Evolutionary conservation across 2,888 invertebrate species (phyloP), one percentile per base, ranked within the genome.

Genomic region (Hemithea aestivaria): DNA sequence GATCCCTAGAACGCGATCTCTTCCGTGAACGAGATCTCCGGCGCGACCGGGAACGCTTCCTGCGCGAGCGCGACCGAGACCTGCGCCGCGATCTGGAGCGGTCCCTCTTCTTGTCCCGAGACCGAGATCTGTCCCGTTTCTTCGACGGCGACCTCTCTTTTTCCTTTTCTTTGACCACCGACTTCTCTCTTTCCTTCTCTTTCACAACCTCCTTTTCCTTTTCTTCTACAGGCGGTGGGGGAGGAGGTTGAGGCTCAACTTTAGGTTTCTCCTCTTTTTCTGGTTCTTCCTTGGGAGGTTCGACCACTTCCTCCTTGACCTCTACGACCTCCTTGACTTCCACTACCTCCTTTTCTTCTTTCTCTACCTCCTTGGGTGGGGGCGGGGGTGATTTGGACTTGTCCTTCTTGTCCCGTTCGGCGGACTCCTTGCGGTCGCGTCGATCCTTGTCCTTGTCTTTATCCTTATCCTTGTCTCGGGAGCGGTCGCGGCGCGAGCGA

Each of bases 71-170:
- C 0, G 91, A 91, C 16, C 89, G 79, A n/a, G 90, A 90, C 10
- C 90, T 72, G 62, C 91, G 89, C 34, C 88, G 87, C 23, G 91
- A 92, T 1, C 91, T 83, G 0, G 92, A 87, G 2, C 87, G 67
- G 8, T 87, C 85, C 1, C 81, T 73, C 34, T 84, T 84, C 26
- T 70, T 78, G 6, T 87, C 88, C 35, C 77, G 74, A 3, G 87
- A 87, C n/a, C 67, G 70, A 2, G 85, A 85, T 1, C 81, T 64
- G 7, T 88, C 89, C 46, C 73, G 79, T 47, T 88, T 88, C 57
- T 75, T 83, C 1, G 75, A 20, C 0, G 80, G 74, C 6, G 84
- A 76, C 29, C 66, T 76, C 2, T 77, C 77, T 42, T 73, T 75
- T 2, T 61, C 54, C 31, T 66, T 63, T 30, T 61, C 58, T 1